Conservation (phyloP, 1,140 invertebrate genomes). For the Drosophila navojoa region DNA sequence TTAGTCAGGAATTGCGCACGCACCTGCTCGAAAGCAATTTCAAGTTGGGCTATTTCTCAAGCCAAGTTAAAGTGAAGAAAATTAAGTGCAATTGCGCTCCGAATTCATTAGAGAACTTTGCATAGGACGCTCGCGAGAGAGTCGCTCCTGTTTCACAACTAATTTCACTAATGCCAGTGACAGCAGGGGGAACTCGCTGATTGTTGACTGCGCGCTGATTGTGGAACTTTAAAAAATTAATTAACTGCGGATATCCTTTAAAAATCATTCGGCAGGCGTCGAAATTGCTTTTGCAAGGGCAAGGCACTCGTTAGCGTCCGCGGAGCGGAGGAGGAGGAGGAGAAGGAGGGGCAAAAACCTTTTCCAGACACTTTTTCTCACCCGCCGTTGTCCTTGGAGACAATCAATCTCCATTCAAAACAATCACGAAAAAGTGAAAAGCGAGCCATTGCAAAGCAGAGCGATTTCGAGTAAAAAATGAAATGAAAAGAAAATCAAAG, state of each 20-base stretch:
- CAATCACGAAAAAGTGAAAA: conserved; percentile 73
- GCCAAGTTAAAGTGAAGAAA: conserved; percentile 35
- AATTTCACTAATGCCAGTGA: conserved; percentile 79
- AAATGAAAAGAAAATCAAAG: conserved; percentile 36
- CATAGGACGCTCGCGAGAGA: conserved; percentile 1
- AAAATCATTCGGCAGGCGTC: conserved; percentile 45
- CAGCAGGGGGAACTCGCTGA: conserved; percentile 46
- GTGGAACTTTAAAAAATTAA: conserved; percentile 79
- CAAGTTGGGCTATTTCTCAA: conserved; percentile 13
- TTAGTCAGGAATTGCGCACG: not conserved
- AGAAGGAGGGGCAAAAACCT: conserved; percentile 35
- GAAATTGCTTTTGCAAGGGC: conserved; percentile 55
- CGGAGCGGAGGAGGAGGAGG: not conserved
- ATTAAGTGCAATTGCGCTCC: conserved; percentile 56
- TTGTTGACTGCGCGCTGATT: conserved; percentile 57
- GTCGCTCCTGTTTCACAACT: conserved; percentile 21
- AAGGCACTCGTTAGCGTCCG: conserved; percentile 55
- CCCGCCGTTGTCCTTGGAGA: conserved; percentile 75
- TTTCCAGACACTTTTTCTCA: conserved; percentile 37
- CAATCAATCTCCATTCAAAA: conserved; percentile 83
- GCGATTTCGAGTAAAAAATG: conserved; percentile 33
- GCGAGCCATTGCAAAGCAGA: conserved; percentile 38
- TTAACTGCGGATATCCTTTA: conserved; percentile 74
- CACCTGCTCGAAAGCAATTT: conserved; percentile 27
- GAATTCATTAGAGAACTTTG: conserved; percentile 71